phyloP scores from a whole-genome alignment of 2,113 vertebrate genomes.

The Gorilla gorilla region DNA sequence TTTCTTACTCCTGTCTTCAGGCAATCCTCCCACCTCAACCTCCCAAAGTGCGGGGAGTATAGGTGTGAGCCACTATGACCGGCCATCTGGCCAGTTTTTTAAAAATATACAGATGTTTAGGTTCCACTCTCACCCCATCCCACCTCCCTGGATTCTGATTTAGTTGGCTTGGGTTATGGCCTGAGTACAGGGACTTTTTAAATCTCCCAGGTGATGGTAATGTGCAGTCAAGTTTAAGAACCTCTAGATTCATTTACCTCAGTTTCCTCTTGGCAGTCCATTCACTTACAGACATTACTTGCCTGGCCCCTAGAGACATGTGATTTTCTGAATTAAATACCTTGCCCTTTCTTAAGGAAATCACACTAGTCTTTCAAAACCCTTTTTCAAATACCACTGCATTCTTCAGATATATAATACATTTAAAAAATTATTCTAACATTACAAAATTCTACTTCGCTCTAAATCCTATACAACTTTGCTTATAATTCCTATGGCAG shows the following conservation, averaged over 20 bases:
- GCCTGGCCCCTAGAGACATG: background rate
- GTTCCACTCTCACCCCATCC: background rate
- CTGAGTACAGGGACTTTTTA: background rate
- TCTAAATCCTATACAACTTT: background rate
- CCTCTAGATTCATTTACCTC: background rate
- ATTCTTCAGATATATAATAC: background rate
- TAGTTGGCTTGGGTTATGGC: background rate
- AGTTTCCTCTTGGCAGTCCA: background rate
- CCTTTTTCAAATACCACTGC: background rate
- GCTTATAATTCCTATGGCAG: constrained; percentile 28
- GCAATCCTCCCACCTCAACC: too few species aligned
- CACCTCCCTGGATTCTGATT: background rate
- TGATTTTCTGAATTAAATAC: background rate
- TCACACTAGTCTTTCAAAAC: background rate
- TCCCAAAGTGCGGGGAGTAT: too few species aligned
- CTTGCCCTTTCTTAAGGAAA: background rate
- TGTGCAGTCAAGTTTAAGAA: background rate
- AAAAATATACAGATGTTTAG: background rate
- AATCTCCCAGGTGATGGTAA: background rate
- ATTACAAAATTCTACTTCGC: background rate
- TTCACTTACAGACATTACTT: background rate
- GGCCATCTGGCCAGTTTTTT: background rate
- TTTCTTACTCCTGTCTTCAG: too few species aligned
- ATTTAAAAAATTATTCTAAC: background rate
- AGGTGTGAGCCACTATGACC: too few species aligned